Conservation (phyloP, 2,888 invertebrate genomes). For the Machimus atricapillus region DNA sequence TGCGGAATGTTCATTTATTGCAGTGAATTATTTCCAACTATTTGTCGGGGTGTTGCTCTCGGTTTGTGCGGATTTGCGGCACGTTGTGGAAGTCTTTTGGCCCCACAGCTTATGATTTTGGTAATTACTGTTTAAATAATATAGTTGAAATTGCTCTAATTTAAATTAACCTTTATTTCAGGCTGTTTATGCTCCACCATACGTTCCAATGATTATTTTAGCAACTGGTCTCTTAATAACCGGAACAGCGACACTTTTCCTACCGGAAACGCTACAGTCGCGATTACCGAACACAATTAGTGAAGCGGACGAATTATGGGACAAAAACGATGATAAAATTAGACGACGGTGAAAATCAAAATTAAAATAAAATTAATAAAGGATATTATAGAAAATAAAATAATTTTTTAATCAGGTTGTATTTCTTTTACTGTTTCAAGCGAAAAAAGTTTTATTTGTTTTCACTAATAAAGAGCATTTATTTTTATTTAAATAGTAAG, state of each 20-base stretch:
- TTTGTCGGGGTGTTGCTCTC: conserved; percentile 58
- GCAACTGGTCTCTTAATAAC: conserved; percentile 46
- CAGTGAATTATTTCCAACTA: conserved; percentile 60
- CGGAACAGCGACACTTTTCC: conserved; percentile 48
- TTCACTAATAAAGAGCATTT: background rate
- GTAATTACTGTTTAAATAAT: conserved; percentile 49
- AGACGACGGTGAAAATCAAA: background rate
- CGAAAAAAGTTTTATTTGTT: background rate
- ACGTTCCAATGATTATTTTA: conserved; percentile 48
- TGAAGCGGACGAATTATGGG: conserved; percentile 49
- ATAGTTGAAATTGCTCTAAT: background rate
- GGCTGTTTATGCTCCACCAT: conserved; percentile 40
- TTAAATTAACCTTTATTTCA: background rate
- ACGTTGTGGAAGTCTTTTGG: conserved; percentile 63
- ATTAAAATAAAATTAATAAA: background rate
- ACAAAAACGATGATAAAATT: conserved; percentile 1
- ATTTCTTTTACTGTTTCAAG: background rate
- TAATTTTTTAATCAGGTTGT: background rate
- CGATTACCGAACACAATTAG: conserved; percentile 49
- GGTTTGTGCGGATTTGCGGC: conserved; percentile 64
- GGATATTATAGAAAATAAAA: background rate
- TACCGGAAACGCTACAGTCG: conserved; percentile 50
- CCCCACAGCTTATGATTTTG: conserved; percentile 59
- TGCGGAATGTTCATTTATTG: conserved; percentile 61
- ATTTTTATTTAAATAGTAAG: background rate